Conservation (phyloP, 2,888 invertebrate genomes). For the Xanthorhoe spadicearia region DNA sequence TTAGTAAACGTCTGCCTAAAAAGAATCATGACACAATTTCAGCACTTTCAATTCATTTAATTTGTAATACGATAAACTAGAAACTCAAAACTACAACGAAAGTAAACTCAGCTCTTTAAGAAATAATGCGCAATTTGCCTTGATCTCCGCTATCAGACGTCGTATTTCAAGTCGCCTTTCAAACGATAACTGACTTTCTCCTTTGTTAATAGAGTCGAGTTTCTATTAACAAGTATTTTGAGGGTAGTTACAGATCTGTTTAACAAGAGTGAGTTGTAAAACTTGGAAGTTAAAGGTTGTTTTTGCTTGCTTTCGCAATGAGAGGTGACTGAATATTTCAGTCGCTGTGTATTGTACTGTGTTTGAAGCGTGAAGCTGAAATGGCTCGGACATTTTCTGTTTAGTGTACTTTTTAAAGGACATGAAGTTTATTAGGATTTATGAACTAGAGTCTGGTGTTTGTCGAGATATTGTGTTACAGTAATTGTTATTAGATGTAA, state of each 20-base stretch:
- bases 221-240: constrained; percentile 7
- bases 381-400: constrained; percentile 13
- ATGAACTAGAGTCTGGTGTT: not conserved
- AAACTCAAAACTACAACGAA: constrained; percentile 22
- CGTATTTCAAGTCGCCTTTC: constrained; percentile 1
- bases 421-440: constrained; percentile 16
- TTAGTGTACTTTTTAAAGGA: constrained; percentile 19
- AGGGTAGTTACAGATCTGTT: constrained; percentile 18
- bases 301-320: constrained; percentile 14
- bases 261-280: constrained; percentile 2
- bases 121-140: constrained; percentile 24
- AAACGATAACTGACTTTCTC: constrained; percentile 9
- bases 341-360: constrained; percentile 13
- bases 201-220: not conserved
- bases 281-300: constrained; percentile 3
- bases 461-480: not conserved
- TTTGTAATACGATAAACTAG: constrained; percentile 46
- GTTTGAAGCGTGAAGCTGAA: constrained; percentile 17
- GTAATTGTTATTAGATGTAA: too few species aligned
- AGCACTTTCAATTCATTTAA: constrained; percentile 52
- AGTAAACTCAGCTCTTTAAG: constrained; percentile 6
- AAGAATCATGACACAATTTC: not conserved
- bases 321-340: constrained; percentile 36
- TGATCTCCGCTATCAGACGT: constrained; percentile 4
- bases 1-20: not conserved